Evolutionary conservation across 2,888 invertebrate genomes (phyloP), one percentile per base, ranked within the genome.

Genomic region (Ischnus inquisitorius): DNA sequence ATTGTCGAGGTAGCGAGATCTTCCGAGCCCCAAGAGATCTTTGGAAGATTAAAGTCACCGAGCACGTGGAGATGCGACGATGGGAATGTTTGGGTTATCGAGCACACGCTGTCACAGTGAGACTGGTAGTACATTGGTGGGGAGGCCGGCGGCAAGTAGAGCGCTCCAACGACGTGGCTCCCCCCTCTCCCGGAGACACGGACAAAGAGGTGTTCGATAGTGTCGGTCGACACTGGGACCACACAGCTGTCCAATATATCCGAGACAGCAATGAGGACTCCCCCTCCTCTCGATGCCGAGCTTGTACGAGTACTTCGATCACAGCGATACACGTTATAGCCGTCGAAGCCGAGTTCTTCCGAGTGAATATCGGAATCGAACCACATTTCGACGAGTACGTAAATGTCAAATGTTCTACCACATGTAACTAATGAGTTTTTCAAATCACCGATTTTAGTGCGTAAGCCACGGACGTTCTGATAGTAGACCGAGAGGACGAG

Each of bases 201-300:
- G 1, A 64, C 19, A 8, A 64, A 64, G 5, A 64, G 64, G 16
- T 64, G 64, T 1, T 64, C 64, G 19, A 64, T 10, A 8, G n/a
- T n/a, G n/a, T 41, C 16, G 34, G 3, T 16, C 1, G 64, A 3
- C 39, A 10, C 16, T 0, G 16, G 34, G 8, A 64, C 16, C 5
- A 34, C 39, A 6, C 39, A 39, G 39, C 64, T 64, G 41, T 5
- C 1, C 39, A 64, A 16, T 10, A 14, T 4, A 1, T 16, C 8
- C 16, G 64, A 64, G n/a, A 64, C 64, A 3, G 64, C 64, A 1
- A 64, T 64, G 64, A 39, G 64, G 39, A 39, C 39, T n/a, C 39
- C 64, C 39, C 39, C 64, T 0, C 64, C 64, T 16, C 64, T 12
- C 34, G 64, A 16, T 12, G 16, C n/a, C 2, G 4, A n/a, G 16